Evolutionary conservation across 1,140 invertebrate genomes (phyloP).

Genomic region (Hermatobates lingyangjiaoensis): DNA sequence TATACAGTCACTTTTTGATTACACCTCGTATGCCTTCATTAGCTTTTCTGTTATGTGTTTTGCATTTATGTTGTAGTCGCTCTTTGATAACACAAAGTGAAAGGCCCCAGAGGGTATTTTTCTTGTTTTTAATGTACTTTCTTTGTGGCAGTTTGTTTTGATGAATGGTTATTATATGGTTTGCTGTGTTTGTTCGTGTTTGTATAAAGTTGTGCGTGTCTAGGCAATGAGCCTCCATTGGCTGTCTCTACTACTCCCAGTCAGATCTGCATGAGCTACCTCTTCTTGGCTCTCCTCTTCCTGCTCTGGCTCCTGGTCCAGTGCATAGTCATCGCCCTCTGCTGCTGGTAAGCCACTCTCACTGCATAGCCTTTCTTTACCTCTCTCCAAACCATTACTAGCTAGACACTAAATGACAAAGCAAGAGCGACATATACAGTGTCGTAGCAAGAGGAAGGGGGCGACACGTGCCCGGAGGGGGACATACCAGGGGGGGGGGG

Average conservation of each 20-base stretch:
- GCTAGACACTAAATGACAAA: too few relatives aligned
- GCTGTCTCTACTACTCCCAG: background rate
- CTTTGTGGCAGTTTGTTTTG: background rate
- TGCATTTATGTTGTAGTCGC: background rate
- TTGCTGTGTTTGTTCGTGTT: background rate
- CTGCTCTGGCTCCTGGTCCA: conserved; percentile 7
- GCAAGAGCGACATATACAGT: too few relatives aligned
- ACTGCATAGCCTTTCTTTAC: too few relatives aligned
- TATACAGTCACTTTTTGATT: too few relatives aligned
- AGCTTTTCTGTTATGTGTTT: too few relatives aligned
- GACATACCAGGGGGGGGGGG: too few relatives aligned
- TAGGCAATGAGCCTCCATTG: background rate
- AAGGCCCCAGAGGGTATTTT: background rate
- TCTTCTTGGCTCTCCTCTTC: background rate
- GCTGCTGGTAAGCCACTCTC: conserved; percentile 4
- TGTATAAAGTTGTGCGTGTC: background rate
- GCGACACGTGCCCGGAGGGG: too few relatives aligned
- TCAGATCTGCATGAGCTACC: conserved; percentile 4
- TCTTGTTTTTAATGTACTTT: background rate
- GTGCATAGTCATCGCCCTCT: conserved; percentile 1
- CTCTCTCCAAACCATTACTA: too few relatives aligned
- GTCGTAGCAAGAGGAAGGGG: too few relatives aligned
- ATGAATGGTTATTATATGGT: background rate
- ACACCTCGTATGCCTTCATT: too few relatives aligned
- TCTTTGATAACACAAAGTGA: too few relatives aligned